These are phyloP conservation scores for Cygnus atratus DNA, from an alignment of 2,113 vertebrate species.

Conservation along the genomic window DNA sequence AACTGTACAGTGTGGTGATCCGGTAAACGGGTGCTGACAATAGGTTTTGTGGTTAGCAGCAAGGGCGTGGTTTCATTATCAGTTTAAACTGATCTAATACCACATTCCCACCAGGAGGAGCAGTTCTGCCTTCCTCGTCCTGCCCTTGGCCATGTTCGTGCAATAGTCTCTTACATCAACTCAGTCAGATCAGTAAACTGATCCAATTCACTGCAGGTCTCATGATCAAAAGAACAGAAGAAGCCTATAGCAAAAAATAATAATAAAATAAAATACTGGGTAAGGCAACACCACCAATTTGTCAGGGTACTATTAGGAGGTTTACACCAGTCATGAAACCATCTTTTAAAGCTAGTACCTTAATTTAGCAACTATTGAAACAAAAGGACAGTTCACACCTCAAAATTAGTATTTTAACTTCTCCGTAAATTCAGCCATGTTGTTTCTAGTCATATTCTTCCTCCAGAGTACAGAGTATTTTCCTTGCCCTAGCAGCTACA, in stretches of 20 bases:
- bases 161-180: neutral
- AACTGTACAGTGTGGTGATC: neutral
- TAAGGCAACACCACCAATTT: neutral
- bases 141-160: neutral
- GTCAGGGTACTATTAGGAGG: neutral
- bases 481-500: neutral
- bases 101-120: neutral
- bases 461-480: neutral
- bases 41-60: neutral
- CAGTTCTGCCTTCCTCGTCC: neutral
- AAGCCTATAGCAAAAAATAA: neutral
- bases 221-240: neutral
- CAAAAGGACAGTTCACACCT: neutral
- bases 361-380: neutral
- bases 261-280: neutral
- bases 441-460: neutral
- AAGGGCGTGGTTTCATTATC: neutral
- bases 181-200: neutral
- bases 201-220: neutral
- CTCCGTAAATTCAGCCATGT: neutral
- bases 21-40: slow-evolving; percentile 25
- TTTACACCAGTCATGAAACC: neutral
- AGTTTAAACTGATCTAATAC: neutral
- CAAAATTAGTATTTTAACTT: neutral
- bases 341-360: neutral